A percentile compares a stretch with the other conserved stretches of the same genome.
Conservation (phyloP, 2,797 vertebrate genomes). For the Chiloscyllium punctatum region DNA sequence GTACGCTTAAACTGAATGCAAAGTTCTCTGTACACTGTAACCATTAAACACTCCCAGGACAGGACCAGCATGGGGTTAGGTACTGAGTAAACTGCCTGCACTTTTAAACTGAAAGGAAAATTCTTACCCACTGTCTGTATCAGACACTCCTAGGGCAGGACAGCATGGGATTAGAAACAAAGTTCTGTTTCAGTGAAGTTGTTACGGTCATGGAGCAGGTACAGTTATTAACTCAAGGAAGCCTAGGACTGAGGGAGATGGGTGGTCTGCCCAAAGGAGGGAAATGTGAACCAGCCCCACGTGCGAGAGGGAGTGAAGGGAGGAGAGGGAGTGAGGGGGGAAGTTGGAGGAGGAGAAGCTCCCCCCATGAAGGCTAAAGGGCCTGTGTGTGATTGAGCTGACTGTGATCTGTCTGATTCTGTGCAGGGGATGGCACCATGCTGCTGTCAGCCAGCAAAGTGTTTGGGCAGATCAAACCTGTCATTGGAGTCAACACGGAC, state of each 20-base stretch:
- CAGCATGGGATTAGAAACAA: too few species aligned
- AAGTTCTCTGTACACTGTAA: too few species aligned
- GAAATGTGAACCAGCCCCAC: background rate
- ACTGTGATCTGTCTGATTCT: conserved; percentile 12
- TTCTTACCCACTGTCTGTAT: too few species aligned
- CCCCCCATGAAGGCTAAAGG: too few species aligned
- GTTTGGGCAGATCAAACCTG: conserved; percentile 83
- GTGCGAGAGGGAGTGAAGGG: background rate
- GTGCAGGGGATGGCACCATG: conserved; percentile 92
- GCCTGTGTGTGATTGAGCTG: background rate
- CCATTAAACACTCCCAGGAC: background rate
- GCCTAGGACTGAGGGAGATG: background rate
- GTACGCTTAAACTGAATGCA: too few species aligned
- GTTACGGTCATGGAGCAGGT: too few species aligned
- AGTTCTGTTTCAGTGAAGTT: too few species aligned
- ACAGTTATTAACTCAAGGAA: too few species aligned
- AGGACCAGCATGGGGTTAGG: background rate
- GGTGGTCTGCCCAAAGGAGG: background rate
- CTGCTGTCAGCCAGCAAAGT: conserved; percentile 95
- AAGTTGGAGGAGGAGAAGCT: too few species aligned
- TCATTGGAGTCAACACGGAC: conserved; percentile 94
- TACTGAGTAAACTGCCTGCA: background rate
- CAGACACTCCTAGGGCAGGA: too few species aligned
- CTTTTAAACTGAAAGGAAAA: too few species aligned
- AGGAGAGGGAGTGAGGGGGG: background rate